Conservation (phyloP, 2,888 invertebrate species). For the Rosalia funebris region DNA sequence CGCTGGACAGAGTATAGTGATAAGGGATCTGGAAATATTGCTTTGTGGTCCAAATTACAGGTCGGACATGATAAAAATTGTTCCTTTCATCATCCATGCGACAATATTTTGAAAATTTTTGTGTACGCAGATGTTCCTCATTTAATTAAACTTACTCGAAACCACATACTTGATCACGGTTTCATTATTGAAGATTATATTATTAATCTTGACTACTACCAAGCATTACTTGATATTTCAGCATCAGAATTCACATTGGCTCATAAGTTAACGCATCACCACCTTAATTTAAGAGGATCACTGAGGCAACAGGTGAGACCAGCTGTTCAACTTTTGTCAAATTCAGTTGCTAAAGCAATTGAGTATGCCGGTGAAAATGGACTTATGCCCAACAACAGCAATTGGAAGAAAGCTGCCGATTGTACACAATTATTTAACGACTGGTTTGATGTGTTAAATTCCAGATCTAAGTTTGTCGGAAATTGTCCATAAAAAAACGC, state of each 20-base stretch:
- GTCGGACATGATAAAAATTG: conserved; percentile 27
- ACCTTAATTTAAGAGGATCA: conserved; percentile 21
- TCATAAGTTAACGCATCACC: conserved; percentile 13
- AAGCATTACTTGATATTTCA: conserved; percentile 7
- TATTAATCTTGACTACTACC: conserved; percentile 27
- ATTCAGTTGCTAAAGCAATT: conserved; percentile 30
- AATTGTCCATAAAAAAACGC: conserved; percentile 25
- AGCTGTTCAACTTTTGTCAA: conserved; percentile 24
- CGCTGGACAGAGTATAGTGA: too few relatives aligned
- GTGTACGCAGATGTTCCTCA: conserved; percentile 40
- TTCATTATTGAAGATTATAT: conserved; percentile 23
- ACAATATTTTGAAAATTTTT: conserved; percentile 29
- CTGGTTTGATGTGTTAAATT: conserved; percentile 29
- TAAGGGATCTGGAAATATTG: conserved; percentile 31
- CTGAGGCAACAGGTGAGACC: conserved; percentile 11
- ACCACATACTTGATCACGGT: conserved; percentile 37
- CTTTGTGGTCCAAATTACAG: conserved; percentile 26
- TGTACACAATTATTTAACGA: conserved; percentile 14
- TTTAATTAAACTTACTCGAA: conserved; percentile 34
- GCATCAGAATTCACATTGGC: conserved; percentile 2
- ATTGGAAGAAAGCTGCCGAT: conserved; percentile 17
- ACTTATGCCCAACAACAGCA: conserved; percentile 11
- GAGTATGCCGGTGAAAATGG: conserved; percentile 24
- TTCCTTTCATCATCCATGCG: conserved; percentile 24
- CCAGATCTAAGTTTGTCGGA: conserved; percentile 10